phyloP scores from a whole-genome alignment of 2,113 vertebrate genomes.

The Stomatorhinus ivindoensis region DNA sequence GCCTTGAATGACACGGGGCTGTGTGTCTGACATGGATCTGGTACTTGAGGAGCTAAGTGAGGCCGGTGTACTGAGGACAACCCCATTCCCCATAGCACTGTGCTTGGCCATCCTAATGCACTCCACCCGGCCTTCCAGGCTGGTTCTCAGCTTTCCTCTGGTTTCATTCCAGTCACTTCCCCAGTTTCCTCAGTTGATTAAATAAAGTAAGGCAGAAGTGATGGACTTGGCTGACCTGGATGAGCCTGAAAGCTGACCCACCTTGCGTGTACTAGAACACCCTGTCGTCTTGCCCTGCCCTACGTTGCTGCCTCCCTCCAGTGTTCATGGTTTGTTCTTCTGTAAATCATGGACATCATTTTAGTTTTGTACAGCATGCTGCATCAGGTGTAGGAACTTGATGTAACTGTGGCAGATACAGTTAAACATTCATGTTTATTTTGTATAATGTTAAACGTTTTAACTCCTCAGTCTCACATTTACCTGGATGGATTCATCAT shows the following conservation, averaged over 20 bases:
- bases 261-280: not conserved
- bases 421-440: not conserved
- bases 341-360: not conserved
- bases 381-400: not conserved
- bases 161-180: not conserved
- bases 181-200: not conserved
- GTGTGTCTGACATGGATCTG: not conserved
- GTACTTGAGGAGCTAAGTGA: not conserved
- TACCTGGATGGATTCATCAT: conserved; percentile 4
- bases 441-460: conserved; percentile 18
- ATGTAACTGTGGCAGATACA: not conserved
- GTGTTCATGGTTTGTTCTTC: not conserved
- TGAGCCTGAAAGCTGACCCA: not conserved
- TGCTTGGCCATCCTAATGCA: not conserved
- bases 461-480: conserved; percentile 18
- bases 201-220: not conserved
- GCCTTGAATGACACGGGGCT: not conserved
- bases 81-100: not conserved
- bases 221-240: not conserved
- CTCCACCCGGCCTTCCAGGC: not conserved
- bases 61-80: not conserved
- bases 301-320: not conserved
- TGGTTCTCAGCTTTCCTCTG: not conserved
- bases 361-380: not conserved
- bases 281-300: not conserved